Conservation (phyloP, 2,888 invertebrate genomes). For the Drosophila testacea region DNA sequence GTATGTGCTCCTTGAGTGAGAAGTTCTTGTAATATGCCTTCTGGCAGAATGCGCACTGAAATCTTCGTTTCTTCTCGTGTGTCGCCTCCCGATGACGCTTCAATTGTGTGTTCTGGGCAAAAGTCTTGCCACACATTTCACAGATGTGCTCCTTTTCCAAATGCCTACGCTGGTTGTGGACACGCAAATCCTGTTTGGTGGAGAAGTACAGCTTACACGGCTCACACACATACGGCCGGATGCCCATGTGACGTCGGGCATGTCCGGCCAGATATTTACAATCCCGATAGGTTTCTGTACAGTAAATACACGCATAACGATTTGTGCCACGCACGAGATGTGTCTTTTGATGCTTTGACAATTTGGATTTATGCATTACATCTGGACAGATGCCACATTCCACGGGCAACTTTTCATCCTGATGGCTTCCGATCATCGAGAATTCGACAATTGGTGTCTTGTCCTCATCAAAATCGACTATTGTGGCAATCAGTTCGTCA, state of each 20-base stretch:
- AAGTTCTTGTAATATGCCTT: conserved; percentile 83
- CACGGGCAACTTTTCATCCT: conserved; percentile 76
- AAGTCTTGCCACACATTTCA: conserved; percentile 81
- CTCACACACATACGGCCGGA: conserved; percentile 81
- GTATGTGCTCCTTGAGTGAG: conserved; percentile 80
- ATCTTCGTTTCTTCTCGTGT: conserved; percentile 81
- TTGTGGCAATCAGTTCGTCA: conserved; percentile 82
- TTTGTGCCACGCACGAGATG: conserved; percentile 76
- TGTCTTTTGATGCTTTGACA: conserved; percentile 75
- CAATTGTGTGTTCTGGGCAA: conserved; percentile 81
- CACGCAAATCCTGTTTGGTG: conserved; percentile 80
- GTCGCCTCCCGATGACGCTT: conserved; percentile 82
- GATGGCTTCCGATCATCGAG: conserved; percentile 64
- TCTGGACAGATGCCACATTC: conserved; percentile 83
- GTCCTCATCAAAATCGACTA: conserved; percentile 79
- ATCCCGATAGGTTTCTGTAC: conserved; percentile 79
- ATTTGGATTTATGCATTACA: conserved; percentile 73
- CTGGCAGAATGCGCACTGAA: conserved; percentile 75
- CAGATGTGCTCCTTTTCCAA: conserved; percentile 81
- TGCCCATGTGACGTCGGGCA: conserved; percentile 82
- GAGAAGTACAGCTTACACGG: conserved; percentile 81
- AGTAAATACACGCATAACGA: conserved; percentile 81
- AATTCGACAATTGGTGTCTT: conserved; percentile 81
- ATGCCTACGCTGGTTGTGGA: conserved; percentile 81
- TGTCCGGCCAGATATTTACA: conserved; percentile 82